Evolutionary conservation across 2,888 invertebrate species (phyloP).

Genomic region (Graphium colonna): DNA sequence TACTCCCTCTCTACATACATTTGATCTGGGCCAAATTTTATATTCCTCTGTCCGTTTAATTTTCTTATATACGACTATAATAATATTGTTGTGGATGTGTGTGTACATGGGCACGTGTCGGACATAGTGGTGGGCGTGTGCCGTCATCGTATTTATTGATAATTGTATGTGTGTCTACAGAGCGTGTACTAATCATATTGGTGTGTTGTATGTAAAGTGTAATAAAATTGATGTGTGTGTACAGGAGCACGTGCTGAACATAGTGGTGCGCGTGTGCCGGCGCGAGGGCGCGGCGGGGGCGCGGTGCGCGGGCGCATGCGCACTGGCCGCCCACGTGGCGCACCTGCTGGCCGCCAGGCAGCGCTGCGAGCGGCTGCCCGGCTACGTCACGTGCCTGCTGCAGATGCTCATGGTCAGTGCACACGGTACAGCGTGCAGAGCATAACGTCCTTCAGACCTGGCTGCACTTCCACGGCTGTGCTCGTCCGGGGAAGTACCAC

Average conservation of each 20-base stretch:
- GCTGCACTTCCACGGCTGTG: too few species aligned
- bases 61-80: too few species aligned
- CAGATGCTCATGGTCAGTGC: constrained; percentile 69
- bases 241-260: constrained; percentile 92
- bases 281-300: constrained; percentile 93
- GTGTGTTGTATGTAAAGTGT: too few species aligned
- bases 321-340: constrained; percentile 83
- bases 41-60: too few species aligned
- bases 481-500: too few species aligned
- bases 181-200: neutral
- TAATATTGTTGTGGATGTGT: neutral
- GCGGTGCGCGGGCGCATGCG: constrained; percentile 92
- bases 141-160: too few species aligned
- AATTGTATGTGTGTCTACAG: neutral
- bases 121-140: constrained; percentile 93
- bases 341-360: constrained; percentile 56
- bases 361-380: constrained; percentile 50
- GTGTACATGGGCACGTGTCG: constrained; percentile 89
- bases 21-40: too few species aligned
- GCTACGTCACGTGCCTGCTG: constrained; percentile 68
- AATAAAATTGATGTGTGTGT: neutral
- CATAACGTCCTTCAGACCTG: too few species aligned
- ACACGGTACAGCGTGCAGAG: neutral
- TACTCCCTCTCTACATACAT: too few species aligned
- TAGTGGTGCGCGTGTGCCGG: constrained; percentile 92